These are phyloP conservation scores for Idaea dimidiata DNA, from an alignment of 2,888 invertebrate genomes.

Conservation along the genomic window DNA sequence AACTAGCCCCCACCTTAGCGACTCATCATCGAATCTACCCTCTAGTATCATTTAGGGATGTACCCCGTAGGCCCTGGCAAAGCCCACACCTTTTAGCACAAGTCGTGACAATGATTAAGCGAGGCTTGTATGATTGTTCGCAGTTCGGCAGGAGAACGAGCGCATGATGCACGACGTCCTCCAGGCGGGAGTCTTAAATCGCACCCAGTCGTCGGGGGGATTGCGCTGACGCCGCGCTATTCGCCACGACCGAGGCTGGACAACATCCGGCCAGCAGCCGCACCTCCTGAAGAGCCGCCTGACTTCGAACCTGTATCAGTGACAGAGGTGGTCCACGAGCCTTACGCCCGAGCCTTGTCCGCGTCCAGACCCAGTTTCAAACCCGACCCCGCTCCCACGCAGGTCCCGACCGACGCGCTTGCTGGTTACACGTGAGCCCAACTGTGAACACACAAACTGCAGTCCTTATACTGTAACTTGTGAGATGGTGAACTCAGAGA, in stretches of 20 bases:
- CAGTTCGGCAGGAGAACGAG: conserved; percentile 95
- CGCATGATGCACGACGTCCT: conserved; percentile 90
- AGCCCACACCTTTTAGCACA: conserved; percentile 30
- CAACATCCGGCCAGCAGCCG: conserved; percentile 70
- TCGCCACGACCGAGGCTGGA: conserved; percentile 74
- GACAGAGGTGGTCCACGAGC: conserved; percentile 34
- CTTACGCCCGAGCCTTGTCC: conserved; percentile 24
- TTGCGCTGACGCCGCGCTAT: conserved; percentile 79
- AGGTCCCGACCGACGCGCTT: conserved; percentile 10
- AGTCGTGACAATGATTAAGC: conserved; percentile 54
- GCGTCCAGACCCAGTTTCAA: conserved; percentile 27
- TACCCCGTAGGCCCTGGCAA: conserved; percentile 29
- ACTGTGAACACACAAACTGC: conserved; percentile 41
- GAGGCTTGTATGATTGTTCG: conserved; percentile 62
- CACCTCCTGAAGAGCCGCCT: conserved; percentile 67
- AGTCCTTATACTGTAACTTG: conserved; percentile 35
- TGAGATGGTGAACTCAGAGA: conserved; percentile 54
- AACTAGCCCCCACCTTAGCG: conserved; percentile 11
- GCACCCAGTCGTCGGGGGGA: conserved; percentile 79
- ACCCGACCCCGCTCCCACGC: conserved; percentile 20
- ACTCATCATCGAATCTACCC: conserved; percentile 17
- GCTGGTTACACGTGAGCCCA: conserved; percentile 48
- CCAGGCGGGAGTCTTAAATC: conserved; percentile 81
- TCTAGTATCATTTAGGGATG: conserved; percentile 11
- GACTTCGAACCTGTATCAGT: conserved; percentile 44